phyloP scores from a whole-genome alignment of 2,888 invertebrate genomes.

The Endotricha flammealis region DNA sequence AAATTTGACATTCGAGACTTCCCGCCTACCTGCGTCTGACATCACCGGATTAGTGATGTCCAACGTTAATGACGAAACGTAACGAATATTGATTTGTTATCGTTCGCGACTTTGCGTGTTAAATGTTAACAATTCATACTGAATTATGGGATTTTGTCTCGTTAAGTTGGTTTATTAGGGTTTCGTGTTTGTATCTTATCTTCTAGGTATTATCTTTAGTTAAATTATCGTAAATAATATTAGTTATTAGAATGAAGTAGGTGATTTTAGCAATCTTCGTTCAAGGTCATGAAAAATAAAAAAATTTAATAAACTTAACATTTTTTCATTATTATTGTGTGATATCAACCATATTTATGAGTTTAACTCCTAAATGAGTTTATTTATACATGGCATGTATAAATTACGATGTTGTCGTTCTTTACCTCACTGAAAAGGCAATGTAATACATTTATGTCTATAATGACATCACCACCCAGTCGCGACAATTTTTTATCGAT shows the following conservation, averaged over 20 bases:
- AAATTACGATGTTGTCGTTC: too few species aligned
- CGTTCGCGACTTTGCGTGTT: constrained; percentile 54
- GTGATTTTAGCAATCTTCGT: too few species aligned
- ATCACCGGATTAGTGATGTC: constrained; percentile 45
- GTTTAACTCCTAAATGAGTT: too few species aligned
- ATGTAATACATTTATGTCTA: constrained; percentile 29
- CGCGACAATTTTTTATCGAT: constrained; percentile 46
- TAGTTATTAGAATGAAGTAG: too few species aligned
- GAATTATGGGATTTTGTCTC: constrained; percentile 65
- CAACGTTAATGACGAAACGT: constrained; percentile 34
- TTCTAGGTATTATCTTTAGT: too few species aligned
- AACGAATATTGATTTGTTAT: constrained; percentile 44
- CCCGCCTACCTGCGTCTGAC: constrained; percentile 40
- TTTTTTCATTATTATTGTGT: too few species aligned
- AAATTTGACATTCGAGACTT: constrained; percentile 35
- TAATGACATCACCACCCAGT: constrained; percentile 46
- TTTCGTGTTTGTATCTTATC: constrained; percentile 56
- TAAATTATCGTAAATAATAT: too few species aligned
- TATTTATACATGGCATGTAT: too few species aligned
- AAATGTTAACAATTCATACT: constrained; percentile 61
- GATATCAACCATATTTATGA: too few species aligned
- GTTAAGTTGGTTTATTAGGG: constrained; percentile 63
- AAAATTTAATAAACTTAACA: too few species aligned
- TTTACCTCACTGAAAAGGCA: too few species aligned
- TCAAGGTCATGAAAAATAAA: too few species aligned